Evolutionary conservation across 2,113 vertebrate species (phyloP).

Genomic region (Chionomys nivalis): DNA sequence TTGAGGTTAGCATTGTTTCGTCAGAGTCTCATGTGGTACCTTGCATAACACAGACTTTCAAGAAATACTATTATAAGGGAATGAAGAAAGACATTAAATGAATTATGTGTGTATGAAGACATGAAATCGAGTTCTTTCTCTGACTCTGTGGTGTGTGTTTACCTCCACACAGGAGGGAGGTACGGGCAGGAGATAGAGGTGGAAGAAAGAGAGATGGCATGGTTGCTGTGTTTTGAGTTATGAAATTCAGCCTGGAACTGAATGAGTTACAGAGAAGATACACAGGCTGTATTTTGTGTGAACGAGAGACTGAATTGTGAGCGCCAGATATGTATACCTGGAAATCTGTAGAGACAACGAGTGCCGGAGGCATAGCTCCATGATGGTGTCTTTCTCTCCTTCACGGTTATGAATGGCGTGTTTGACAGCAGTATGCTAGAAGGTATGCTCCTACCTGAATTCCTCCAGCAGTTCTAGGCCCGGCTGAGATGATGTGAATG

Average conservation of each 20-base stretch:
- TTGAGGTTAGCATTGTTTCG: conserved; percentile 31
- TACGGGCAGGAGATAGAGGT: background rate
- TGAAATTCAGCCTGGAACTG: conserved; percentile 1
- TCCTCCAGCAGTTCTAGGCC: background rate
- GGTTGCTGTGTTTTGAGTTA: conserved; percentile 1
- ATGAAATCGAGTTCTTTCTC: background rate
- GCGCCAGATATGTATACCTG: background rate
- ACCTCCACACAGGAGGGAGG: background rate
- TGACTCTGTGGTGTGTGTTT: background rate
- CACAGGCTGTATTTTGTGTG: background rate
- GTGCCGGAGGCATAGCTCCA: background rate
- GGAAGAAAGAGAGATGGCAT: conserved; percentile 17
- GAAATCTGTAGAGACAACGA: conserved; percentile 32
- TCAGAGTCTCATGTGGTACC: conserved; percentile 30
- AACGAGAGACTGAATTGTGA: conserved; percentile 37
- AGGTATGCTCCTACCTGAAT: background rate
- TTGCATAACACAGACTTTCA: conserved; percentile 21
- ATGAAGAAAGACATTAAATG: conserved; percentile 5
- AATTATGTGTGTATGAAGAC: background rate
- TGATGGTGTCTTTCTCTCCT: background rate
- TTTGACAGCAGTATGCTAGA: background rate
- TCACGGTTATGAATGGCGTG: conserved; percentile 9
- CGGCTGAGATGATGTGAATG: background rate
- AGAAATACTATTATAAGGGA: conserved; percentile 42
- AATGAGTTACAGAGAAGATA: conserved; percentile 50